Conservation (phyloP, 2,113 vertebrate species). For the Cheilinus undulatus region DNA sequence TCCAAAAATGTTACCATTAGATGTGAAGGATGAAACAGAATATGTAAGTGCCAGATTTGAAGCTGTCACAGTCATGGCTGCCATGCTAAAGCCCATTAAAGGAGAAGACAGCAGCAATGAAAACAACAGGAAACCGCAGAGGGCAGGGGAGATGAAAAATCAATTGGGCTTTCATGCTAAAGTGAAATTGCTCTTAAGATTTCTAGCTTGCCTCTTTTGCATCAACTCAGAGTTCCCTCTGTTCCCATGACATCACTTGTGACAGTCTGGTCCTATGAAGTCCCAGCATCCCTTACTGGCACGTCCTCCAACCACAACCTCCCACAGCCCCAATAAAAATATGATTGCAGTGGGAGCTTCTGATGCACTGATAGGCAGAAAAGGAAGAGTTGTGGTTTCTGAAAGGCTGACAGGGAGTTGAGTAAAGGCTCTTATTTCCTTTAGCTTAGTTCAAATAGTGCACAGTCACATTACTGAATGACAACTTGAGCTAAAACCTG, state of each 20-base stretch:
- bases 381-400: slow-evolving; percentile 51
- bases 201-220: slow-evolving; percentile 33
- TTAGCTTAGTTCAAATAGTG: slow-evolving; percentile 38
- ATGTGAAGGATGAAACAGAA: slow-evolving; percentile 62
- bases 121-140: slow-evolving; percentile 53
- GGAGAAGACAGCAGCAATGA: slow-evolving; percentile 48
- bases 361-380: slow-evolving; percentile 36
- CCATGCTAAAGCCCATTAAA: slow-evolving; percentile 63
- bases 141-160: slow-evolving; percentile 54
- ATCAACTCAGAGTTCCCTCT: slow-evolving; percentile 26
- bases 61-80: slow-evolving; percentile 53
- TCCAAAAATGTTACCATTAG: slow-evolving; percentile 61
- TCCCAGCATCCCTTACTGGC: slow-evolving; percentile 25
- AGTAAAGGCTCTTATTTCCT: slow-evolving; percentile 65
- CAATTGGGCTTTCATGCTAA: slow-evolving; percentile 45
- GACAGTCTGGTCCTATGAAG: slow-evolving; percentile 17
- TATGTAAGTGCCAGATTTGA: slow-evolving; percentile 60
- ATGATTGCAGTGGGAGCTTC: slow-evolving; percentile 31
- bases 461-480: slow-evolving; percentile 43
- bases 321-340: slow-evolving; percentile 36
- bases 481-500: slow-evolving; percentile 49
- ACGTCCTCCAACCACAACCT: slow-evolving; percentile 29
- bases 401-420: slow-evolving; percentile 52
- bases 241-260: slow-evolving; percentile 33
- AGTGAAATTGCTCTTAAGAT: slow-evolving; percentile 53